A percentile compares a stretch with the other conserved stretches of the same genome.
Conservation (phyloP, 1,140 invertebrate species). For the Coenobita brevimanus region DNA sequence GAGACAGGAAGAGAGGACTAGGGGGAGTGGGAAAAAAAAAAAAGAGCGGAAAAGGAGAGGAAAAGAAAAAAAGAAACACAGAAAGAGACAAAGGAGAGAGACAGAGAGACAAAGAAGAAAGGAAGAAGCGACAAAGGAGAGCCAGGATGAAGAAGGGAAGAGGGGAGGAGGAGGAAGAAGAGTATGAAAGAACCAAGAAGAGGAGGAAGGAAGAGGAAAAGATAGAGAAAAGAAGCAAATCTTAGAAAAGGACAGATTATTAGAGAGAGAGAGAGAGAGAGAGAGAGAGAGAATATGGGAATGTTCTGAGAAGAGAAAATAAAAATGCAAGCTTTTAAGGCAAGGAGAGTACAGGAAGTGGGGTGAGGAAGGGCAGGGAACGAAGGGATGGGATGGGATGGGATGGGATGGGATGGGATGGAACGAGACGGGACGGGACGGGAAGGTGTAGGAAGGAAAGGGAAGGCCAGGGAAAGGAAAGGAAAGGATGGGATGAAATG, state of each 20-base stretch:
- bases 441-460: background rate
- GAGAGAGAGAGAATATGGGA: too few relatives aligned
- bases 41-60: background rate
- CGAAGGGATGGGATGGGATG: background rate
- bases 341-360: background rate
- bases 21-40: too few relatives aligned
- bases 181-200: background rate
- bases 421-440: background rate
- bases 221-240: background rate
- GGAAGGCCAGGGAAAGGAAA: background rate
- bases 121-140: background rate
- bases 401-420: background rate
- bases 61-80: background rate
- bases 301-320: background rate
- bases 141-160: background rate
- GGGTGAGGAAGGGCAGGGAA: background rate
- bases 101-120: background rate
- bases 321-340: too few relatives aligned
- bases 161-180: conserved; percentile 9
- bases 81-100: background rate
- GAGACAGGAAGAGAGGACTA: too few relatives aligned
- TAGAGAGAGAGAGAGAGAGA: too few relatives aligned
- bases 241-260: background rate
- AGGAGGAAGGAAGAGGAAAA: background rate
- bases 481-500: background rate